Base-by-base conservation (phyloP, 92 coral and sea anemone species). In the Parazoanthus atlanticus region DNA sequence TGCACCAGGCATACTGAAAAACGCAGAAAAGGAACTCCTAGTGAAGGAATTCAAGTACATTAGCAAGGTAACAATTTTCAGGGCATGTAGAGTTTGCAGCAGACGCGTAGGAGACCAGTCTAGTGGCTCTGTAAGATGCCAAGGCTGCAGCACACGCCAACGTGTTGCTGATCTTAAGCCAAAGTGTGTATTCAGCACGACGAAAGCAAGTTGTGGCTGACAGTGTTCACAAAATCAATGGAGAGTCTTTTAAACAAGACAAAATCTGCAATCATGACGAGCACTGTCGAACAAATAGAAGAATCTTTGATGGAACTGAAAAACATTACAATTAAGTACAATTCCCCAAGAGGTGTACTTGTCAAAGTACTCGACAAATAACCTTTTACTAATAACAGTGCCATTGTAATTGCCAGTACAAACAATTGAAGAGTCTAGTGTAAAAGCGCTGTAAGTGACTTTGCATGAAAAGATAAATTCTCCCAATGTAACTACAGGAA, bases 21-120 rank as follows among this genome's bases (percentile, higher is more conserved):
- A 61, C 21, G 78, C 54, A 46, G 84, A 76, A 25, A 67, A 10
- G 5, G 30, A 67, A 67, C 23, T 74, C 40, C 54, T 74, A 25
- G 89, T 74, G 29, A 32, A 86, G 36, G 56, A 56, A 47, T 74
- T 86, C 72, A 86, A 86, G 56, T 86, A 70, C 21, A 29, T 86
- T 40, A 86, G 81, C 89, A 86, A 86, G 76, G 61, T 86, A 41
- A 70, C 81, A 43, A 86, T 74, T 8, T 73, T 86, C 73, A 41
- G 28, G 71, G 74, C 89, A 65, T 86, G 81, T 32, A 36, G 36
- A 85, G 67, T 85, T 43, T 85, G 88, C 88, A 85, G 36, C 26
- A 82, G 67, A 33, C 86, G 86, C 33, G 33, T 82, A 38, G 67
- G 34, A 19, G 84, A 78, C 46, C 72, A 88, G 77, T 56, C 31